phyloP scores from a whole-genome alignment of 2,113 vertebrate species.

The Pristiophorus japonicus region DNA sequence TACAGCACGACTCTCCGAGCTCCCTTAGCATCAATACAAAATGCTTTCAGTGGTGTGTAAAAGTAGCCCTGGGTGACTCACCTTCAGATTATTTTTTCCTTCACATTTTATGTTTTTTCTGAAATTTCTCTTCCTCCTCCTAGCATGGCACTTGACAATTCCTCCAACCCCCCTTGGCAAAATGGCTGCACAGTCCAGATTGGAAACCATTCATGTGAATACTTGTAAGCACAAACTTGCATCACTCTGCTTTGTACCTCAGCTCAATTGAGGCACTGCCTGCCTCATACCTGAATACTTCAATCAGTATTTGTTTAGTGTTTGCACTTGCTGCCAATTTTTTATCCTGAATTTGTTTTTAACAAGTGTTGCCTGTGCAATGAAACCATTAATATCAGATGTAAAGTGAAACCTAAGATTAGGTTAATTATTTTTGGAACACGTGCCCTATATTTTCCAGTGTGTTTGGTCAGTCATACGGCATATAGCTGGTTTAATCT shows the following conservation, averaged over 20 bases:
- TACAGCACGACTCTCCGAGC: neutral
- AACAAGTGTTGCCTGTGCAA: too few species aligned
- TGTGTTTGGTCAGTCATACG: neutral
- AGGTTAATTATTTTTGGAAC: neutral
- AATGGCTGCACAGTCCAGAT: neutral
- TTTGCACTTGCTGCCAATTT: neutral
- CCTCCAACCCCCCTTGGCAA: neutral
- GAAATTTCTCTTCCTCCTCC: neutral
- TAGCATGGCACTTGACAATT: neutral
- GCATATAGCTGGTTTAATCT: neutral
- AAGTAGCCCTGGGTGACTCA: too few species aligned
- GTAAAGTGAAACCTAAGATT: neutral
- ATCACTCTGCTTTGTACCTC: neutral
- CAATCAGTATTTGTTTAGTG: neutral
- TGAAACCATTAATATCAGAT: neutral
- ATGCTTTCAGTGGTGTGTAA: neutral
- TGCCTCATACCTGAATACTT: neutral
- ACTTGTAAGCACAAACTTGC: neutral
- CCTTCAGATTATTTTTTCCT: conserved; percentile 1
- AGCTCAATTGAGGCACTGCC: neutral
- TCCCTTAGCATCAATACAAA: neutral
- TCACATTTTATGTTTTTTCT: neutral
- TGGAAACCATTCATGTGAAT: neutral
- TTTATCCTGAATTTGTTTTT: neutral
- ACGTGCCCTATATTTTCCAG: neutral